Evolutionary conservation across 2,113 vertebrate species (phyloP).

Genomic region (Pelobates fuscus): DNA sequence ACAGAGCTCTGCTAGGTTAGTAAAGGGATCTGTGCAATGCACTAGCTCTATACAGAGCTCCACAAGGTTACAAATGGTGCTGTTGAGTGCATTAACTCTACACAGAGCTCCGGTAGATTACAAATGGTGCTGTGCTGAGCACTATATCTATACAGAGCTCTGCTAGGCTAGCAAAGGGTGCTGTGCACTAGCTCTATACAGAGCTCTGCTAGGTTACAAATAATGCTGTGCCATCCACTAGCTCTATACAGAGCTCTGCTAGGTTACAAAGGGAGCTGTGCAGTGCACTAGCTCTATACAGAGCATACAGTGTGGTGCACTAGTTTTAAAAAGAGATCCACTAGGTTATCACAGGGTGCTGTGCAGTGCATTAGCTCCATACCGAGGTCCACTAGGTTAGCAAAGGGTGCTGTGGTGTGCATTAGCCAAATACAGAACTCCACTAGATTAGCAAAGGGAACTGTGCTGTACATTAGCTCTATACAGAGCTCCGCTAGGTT

Average conservation of each 20-base stretch:
- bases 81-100: background rate
- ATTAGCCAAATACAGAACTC: too few species aligned
- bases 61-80: background rate
- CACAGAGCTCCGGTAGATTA: background rate
- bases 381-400: background rate
- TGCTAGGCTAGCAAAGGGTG: background rate
- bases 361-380: background rate
- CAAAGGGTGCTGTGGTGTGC: background rate
- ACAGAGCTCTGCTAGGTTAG: background rate
- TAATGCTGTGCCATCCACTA: background rate
- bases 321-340: background rate
- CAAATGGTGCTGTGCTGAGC: background rate
- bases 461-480: too few species aligned
- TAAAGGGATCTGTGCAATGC: background rate
- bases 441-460: too few species aligned
- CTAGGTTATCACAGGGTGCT: background rate
- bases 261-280: background rate
- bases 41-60: too few species aligned
- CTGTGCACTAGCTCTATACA: too few species aligned
- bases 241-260: background rate
- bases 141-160: background rate
- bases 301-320: background rate
- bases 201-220: too few species aligned
- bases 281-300: background rate
- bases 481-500: background rate